Evolutionary conservation across 2,797 vertebrate genomes (phyloP).

Genomic region (Typhlichthys eigenmanni): DNA sequence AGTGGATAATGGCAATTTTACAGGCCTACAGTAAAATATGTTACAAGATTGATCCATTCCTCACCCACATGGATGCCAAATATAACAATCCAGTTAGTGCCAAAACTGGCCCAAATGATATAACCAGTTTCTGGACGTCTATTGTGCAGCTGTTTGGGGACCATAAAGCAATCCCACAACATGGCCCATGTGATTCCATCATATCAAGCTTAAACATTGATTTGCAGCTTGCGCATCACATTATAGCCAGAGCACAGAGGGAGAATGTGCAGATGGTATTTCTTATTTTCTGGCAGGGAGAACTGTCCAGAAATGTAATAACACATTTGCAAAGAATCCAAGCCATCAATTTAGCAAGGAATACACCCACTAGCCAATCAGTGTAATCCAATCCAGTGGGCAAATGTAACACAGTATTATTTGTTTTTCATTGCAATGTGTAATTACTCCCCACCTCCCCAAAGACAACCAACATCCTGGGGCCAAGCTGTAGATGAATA

Average conservation of each 20-base stretch:
- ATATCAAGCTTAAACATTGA: constrained; percentile 37
- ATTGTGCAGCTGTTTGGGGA: constrained; percentile 31
- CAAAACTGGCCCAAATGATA: constrained; percentile 14
- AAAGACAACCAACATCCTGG: constrained; percentile 14
- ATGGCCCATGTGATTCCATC: constrained; percentile 23
- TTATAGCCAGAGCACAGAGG: constrained; percentile 41
- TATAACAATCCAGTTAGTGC: constrained; percentile 8
- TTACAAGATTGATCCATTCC: not conserved
- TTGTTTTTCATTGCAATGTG: constrained; percentile 53
- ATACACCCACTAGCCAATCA: constrained; percentile 46
- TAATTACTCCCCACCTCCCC: constrained; percentile 41
- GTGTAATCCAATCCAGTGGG: constrained; percentile 42
- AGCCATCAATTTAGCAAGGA: constrained; percentile 28
- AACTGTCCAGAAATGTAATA: constrained; percentile 48
- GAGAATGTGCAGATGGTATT: constrained; percentile 62
- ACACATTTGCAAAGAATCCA: constrained; percentile 25
- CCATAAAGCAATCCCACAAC: constrained; percentile 38
- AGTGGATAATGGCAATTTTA: no score
- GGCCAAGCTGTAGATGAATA: constrained; percentile 30
- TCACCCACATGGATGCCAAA: not conserved
- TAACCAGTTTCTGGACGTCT: constrained; percentile 18
- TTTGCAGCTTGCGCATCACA: constrained; percentile 45
- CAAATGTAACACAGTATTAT: constrained; percentile 46
- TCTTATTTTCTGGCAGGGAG: constrained; percentile 43
- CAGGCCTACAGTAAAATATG: not conserved